phyloP scores from a whole-genome alignment of 2,888 invertebrate species.

The Ferrisia virgata region DNA sequence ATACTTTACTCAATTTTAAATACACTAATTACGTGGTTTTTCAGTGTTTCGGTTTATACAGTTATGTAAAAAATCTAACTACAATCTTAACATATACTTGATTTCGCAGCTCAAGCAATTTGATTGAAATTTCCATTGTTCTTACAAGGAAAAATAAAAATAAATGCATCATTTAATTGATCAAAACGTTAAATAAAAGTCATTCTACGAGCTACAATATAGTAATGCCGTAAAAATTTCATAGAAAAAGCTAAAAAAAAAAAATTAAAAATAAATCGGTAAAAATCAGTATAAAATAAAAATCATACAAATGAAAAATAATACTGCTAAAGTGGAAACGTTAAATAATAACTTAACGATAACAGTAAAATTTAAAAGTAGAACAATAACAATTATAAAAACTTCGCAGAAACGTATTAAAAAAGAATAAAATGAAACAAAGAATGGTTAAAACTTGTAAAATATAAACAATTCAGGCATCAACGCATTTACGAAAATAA shows the following conservation, averaged over 20 bases:
- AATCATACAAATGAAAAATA: conserved; percentile 22
- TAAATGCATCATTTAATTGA: conserved; percentile 20
- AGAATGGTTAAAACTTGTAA: conserved; percentile 5
- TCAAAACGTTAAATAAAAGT: neutral
- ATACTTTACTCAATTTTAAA: neutral
- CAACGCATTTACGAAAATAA: neutral
- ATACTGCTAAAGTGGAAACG: conserved; percentile 10
- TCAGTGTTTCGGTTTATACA: neutral
- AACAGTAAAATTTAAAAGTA: neutral
- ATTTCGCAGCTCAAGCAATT: conserved; percentile 29
- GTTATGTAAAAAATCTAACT: neutral
- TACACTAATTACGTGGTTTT: neutral
- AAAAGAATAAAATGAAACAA: neutral
- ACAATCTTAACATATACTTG: neutral
- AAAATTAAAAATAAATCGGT: conserved; percentile 14
- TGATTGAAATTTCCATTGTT: conserved; percentile 33
- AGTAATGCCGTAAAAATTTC: neutral
- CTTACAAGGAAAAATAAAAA: neutral
- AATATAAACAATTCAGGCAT: neutral
- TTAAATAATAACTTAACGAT: conserved; percentile 21
- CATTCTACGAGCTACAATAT: neutral
- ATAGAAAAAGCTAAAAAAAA: conserved; percentile 32
- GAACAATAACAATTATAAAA: neutral
- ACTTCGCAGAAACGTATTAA: neutral
- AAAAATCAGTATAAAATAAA: conserved; percentile 30